Percentiles rank a stretch among this genome's conserved stretches.
phyloP scores from a whole-genome alignment of 1,140 invertebrate species.

The roundworm (Caenorhabditis elegans) region WBcel235 BX284605.5:14418501-14419000 shows the following conservation, averaged over 20 bases:
- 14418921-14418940: neutral
- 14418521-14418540: too few species aligned
- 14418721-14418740: too few species aligned
- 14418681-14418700: neutral
- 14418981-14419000: neutral
- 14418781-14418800: neutral
- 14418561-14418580: neutral
- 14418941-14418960: neutral
- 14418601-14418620: neutral
- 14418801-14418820: neutral
- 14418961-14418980: neutral
- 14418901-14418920: neutral
- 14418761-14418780: neutral
- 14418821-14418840: neutral
- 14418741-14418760: neutral
- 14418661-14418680: neutral
- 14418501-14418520: too few species aligned
- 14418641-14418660: neutral
- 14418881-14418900: neutral
- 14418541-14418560: neutral
- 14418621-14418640: neutral
- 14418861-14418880: neutral
- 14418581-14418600: neutral
- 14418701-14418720: neutral
- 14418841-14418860: neutral